Evolutionary conservation across 2,797 vertebrate genomes (phyloP), one percentile per base, ranked within the genome.

Genomic region (Peromyscus melanophrys): DNA sequence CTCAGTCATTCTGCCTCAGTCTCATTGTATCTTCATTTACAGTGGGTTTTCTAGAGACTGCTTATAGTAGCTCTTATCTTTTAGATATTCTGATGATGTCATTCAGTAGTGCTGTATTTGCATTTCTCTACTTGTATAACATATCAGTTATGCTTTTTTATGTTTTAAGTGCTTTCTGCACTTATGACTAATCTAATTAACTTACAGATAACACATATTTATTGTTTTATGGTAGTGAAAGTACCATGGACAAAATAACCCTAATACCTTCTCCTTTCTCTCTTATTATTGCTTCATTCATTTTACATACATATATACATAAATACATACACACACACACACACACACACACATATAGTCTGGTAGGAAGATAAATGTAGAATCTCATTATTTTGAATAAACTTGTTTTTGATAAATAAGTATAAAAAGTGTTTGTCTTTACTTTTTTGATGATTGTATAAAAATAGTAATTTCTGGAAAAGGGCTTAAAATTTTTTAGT

Each of bases 401-500:
- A 37, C 25, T 73, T 25, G 10, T 57, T n/a, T 82, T 75, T 59
- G 52, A 40, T 89, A 75, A 75, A 61, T 59, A 75, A 57, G 23
- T 43, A 76, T 76, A 43, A 89, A 59, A 88, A 16, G 10, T 73
- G 9, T 83, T 43, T 83, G 6, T 40, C 25, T 37, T 71, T 37
- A 40, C 5, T 59, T 34, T 17, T 87, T 57, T 29, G 14, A 17
- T 75, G 16, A n/a, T 49, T 52, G 43, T 25, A n/a, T 69, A 67
- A 85, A 85, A 52, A 43, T 92, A 96, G 17, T 84, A 57, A 46
- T 85, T 84, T 76, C 21, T 65, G 8, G 25, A 81, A 87, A 78
- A 95, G 77, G 40, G 65, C 6, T 75, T 92, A 83, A 34, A 92
- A 75, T 81, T 75, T 95, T 71, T 84, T 37, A 71, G 6, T 69